phyloP scores from a whole-genome alignment of 2,888 invertebrate genomes.

The Phengaris alcon region DNA sequence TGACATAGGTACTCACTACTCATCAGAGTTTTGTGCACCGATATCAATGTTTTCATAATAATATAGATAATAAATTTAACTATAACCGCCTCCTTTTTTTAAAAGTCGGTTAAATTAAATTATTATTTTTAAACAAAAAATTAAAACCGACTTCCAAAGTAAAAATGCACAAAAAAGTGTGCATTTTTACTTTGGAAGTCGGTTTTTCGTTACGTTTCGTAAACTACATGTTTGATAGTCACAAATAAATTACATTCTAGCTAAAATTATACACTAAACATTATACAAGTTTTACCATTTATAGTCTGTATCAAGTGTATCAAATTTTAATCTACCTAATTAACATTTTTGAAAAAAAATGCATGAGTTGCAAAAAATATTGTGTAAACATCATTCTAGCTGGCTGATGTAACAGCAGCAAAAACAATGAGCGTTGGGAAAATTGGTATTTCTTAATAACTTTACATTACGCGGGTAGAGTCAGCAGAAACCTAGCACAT shows the following conservation, averaged over 20 bases:
- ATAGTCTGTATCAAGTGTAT: not conserved
- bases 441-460: conserved; percentile 53
- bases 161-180: no score
- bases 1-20: no score
- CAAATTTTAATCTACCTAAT: conserved; percentile 1
- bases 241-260: conserved; percentile 3
- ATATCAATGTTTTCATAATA: no score
- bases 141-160: no score
- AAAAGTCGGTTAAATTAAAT: no score
- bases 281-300: not conserved
- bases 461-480: conserved; percentile 16
- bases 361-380: conserved; percentile 13
- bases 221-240: not conserved
- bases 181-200: not conserved
- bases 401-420: conserved; percentile 33
- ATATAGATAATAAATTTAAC: no score
- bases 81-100: no score
- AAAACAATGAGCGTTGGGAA: conserved; percentile 52
- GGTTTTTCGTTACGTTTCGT: not conserved
- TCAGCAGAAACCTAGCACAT: not conserved
- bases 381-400: conserved; percentile 26
- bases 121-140: no score
- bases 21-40: no score
- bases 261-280: not conserved
- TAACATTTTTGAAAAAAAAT: conserved; percentile 8